These are phyloP conservation scores for Rhizoglyphus robini DNA, from an alignment of 1,140 invertebrate genomes.

Conservation along the genomic window DNA sequence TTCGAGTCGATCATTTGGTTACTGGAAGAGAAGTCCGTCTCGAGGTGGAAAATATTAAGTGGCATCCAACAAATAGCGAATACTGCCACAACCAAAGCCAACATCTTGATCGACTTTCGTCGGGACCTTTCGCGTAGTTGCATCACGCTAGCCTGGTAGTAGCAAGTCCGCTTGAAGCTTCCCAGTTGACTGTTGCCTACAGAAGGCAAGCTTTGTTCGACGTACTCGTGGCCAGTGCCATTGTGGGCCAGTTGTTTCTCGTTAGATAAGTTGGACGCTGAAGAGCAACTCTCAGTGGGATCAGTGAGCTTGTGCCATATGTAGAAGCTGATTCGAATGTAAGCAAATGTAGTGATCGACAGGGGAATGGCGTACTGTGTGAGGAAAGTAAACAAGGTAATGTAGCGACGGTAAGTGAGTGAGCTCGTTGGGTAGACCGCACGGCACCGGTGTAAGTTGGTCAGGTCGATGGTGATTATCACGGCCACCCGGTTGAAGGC, in stretches of 20 bases:
- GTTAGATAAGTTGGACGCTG: neutral
- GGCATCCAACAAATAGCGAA: conserved; percentile 42
- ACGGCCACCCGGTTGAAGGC: conserved; percentile 15
- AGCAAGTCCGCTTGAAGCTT: neutral
- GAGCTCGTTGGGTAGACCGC: neutral
- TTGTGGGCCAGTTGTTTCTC: neutral
- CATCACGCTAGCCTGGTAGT: neutral
- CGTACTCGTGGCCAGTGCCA: neutral
- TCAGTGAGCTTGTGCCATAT: neutral
- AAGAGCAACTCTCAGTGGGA: neutral
- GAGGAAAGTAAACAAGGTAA: conserved; percentile 19
- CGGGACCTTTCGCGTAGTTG: neutral
- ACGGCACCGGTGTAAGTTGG: neutral
- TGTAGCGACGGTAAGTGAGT: neutral
- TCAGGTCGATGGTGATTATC: no score
- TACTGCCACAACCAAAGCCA: conserved; percentile 39
- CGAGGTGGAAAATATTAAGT: conserved; percentile 37
- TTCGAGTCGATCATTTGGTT: conserved; percentile 30
- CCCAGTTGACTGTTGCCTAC: neutral
- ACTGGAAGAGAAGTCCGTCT: conserved; percentile 32
- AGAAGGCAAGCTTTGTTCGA: neutral
- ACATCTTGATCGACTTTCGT: conserved; percentile 39
- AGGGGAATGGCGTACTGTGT: conserved; percentile 15
- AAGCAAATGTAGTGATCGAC: conserved; percentile 16
- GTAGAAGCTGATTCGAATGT: conserved; percentile 11